Conservation (phyloP, 2,113 vertebrate genomes). For the Leiothrix lutea region DNA sequence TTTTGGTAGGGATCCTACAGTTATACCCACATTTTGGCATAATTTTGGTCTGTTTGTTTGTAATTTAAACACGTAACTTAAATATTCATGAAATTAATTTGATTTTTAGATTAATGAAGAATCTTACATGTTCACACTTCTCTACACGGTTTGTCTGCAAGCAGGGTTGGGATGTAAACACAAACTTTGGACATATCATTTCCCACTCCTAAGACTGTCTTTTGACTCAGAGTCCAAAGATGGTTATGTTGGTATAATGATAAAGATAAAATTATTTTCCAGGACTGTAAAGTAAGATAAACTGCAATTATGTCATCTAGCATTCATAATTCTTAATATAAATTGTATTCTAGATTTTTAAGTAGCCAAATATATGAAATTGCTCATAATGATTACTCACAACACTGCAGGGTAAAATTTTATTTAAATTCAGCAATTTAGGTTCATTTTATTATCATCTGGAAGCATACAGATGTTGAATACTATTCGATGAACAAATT, state of each 20-base stretch:
- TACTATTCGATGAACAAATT: not conserved
- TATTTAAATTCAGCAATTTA: not conserved
- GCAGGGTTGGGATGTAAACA: not conserved
- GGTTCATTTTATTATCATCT: not conserved
- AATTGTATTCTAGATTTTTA: not conserved
- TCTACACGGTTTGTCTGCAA: not conserved
- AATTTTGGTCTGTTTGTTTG: not conserved
- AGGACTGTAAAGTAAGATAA: not conserved
- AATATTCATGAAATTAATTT: not conserved
- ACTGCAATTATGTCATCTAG: not conserved
- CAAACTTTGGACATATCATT: not conserved
- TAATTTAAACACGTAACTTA: not conserved
- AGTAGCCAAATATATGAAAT: not conserved
- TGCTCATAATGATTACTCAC: not conserved
- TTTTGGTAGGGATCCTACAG: too few species aligned
- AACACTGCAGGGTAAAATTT: not conserved
- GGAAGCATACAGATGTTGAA: not conserved
- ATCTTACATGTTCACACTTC: not conserved
- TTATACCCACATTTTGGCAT: not conserved
- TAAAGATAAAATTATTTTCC: not conserved
- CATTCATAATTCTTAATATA: not conserved
- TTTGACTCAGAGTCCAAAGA: not conserved
- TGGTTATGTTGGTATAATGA: not conserved
- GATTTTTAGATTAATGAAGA: not conserved
- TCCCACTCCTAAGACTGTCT: not conserved